These are phyloP conservation scores for Lagopus muta DNA, from an alignment of 2,113 vertebrate species.

Conservation along the genomic window DNA sequence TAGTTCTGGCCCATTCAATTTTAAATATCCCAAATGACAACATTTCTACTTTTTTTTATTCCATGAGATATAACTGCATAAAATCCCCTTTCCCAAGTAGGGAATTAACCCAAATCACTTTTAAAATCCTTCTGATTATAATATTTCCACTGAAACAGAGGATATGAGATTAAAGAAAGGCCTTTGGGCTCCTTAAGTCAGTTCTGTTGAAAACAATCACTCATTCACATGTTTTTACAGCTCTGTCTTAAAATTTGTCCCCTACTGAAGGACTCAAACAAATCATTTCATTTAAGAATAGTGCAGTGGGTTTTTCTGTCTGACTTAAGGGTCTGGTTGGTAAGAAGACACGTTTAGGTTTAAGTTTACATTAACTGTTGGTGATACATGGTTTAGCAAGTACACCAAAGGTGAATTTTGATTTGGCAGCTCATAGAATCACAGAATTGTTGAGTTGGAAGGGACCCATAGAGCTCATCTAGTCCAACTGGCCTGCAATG, in stretches of 20 bases:
- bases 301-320: background rate
- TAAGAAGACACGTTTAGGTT: background rate
- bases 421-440: background rate
- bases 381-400: background rate
- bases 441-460: no score
- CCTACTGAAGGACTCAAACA: background rate
- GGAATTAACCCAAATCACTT: background rate
- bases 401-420: background rate
- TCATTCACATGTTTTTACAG: background rate
- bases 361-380: background rate
- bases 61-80: background rate
- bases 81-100: background rate
- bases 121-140: background rate
- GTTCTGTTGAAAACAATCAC: background rate
- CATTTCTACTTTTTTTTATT: background rate
- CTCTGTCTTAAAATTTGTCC: background rate
- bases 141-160: background rate
- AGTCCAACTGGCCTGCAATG: no score
- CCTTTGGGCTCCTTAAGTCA: background rate
- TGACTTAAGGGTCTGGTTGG: background rate
- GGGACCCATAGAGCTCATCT: no score
- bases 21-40: background rate
- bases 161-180: accelerated
- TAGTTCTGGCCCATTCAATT: background rate
- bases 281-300: background rate